Evolutionary conservation across 2,888 invertebrate species (phyloP), one percentile per base, ranked within the genome.

Genomic region (Eumerus sabulonum): DNA sequence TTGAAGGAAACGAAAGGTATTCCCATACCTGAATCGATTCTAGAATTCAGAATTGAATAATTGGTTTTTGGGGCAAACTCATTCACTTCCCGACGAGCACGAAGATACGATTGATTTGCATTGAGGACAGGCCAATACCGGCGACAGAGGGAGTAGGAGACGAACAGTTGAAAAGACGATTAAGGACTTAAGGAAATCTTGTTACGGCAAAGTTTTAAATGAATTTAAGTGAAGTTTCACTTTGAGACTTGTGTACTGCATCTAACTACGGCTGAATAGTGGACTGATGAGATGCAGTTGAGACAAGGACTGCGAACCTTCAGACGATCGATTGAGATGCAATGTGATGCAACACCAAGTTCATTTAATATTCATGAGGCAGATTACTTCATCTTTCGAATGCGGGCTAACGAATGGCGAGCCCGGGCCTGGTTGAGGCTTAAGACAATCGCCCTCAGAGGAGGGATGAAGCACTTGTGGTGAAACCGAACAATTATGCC

Each of bases 31-130:
- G 11, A 14, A 53, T 40, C 3, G 5, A 40, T 40, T 70, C 51
- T 44, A 19, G 48, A 71, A 50, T 77, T 77, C 67, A 14, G 42
- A 73, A 77, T 67, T 77, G 73, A 77, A 77, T 77, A 77, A 77
- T 77, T 77, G 77, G 62, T 62, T 77, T 73, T 53, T n/a, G 42
- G 50, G 56, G 66, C 42, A n/a, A 35, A 14, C 2, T 45, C 45
- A 18, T 38, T 45, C 45, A 18, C 19, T 47, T 27, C 27, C 19
- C 36, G 9, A 12, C 57, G 1, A 27, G 47, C 14, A 38, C 50
- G 62, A 50, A 54, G 54, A 60, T 64, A 45, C 62, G 45, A 72
- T 77, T 57, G 77, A 67, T 77, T 73, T 53, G 57, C 62, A 64
- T 53, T 63, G 60, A 17, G 12, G 27, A 16, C 14, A 18, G 1